These are phyloP conservation scores for Labrus mixtus DNA, from an alignment of 2,113 vertebrate genomes.

Conservation along the genomic window DNA sequence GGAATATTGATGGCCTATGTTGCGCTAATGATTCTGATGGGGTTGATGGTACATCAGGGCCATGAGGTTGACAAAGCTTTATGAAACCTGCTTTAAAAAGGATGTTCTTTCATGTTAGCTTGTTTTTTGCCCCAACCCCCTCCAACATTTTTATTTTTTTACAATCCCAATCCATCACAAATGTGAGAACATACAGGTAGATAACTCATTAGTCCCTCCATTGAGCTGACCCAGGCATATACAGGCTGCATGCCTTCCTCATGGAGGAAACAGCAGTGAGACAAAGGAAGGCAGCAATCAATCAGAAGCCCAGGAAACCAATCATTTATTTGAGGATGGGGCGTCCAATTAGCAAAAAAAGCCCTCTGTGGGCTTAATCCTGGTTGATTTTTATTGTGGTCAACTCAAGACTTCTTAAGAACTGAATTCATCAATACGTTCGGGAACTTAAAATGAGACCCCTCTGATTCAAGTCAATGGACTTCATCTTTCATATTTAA, in stretches of 20 bases:
- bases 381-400: constrained; percentile 20
- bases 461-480: constrained; percentile 3
- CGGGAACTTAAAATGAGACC: constrained; percentile 9
- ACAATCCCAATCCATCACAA: constrained; percentile 42
- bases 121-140: constrained; percentile 6
- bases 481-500: background rate
- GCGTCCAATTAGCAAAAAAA: constrained; percentile 74
- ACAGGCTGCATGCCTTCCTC: constrained; percentile 39
- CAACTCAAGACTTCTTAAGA: constrained; percentile 18
- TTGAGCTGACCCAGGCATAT: constrained; percentile 61
- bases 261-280: constrained; percentile 55
- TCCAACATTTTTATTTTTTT: too few species aligned
- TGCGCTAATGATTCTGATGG: constrained; percentile 59
- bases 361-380: constrained; percentile 61
- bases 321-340: constrained; percentile 66
- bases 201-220: constrained; percentile 75
- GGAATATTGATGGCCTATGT: constrained; percentile 46
- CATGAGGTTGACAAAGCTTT: constrained; percentile 11
- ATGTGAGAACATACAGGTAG: constrained; percentile 60
- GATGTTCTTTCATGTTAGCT: constrained; percentile 18
- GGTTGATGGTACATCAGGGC: constrained; percentile 24
- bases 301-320: constrained; percentile 73
- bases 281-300: constrained; percentile 70
- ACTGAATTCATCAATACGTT: constrained; percentile 33
- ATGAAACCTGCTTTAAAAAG: constrained; percentile 31